These are phyloP conservation scores for Hylaeus anthracinus DNA, from an alignment of 1,140 invertebrate genomes.

Conservation along the genomic window DNA sequence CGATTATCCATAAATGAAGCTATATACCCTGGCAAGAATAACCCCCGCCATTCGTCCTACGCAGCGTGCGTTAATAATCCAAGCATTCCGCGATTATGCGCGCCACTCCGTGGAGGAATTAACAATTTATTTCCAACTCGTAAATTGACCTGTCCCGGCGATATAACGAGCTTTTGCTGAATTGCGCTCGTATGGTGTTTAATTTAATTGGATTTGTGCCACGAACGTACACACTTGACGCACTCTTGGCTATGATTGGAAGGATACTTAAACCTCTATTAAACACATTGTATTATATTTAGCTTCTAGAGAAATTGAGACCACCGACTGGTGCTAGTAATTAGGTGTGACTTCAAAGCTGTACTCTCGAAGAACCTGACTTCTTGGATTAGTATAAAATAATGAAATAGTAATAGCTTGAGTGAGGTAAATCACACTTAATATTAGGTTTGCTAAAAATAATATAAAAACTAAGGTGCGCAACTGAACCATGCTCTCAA, in stretches of 20 bases:
- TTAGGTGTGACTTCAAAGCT: no score
- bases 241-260: background rate
- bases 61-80: constrained; percentile 3
- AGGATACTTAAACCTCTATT: no score
- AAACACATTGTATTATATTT: no score
- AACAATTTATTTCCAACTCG: constrained; percentile 44
- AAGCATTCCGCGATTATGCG: constrained; percentile 33
- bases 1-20: constrained; percentile 38
- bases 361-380: no score
- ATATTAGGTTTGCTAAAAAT: no score
- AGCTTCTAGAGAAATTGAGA: no score
- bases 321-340: no score
- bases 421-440: no score
- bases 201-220: constrained; percentile 20
- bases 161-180: constrained; percentile 32
- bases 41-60: constrained; percentile 11
- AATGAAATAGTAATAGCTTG: no score
- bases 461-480: no score
- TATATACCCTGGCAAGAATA: background rate
- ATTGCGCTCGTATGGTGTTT: constrained; percentile 17
- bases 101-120: constrained; percentile 25
- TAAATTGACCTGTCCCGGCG: constrained; percentile 38
- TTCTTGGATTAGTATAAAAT: no score
- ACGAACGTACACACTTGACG: background rate
- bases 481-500: no score